Conservation (phyloP, 2,888 invertebrate genomes). For the Tetragnatha montana region DNA sequence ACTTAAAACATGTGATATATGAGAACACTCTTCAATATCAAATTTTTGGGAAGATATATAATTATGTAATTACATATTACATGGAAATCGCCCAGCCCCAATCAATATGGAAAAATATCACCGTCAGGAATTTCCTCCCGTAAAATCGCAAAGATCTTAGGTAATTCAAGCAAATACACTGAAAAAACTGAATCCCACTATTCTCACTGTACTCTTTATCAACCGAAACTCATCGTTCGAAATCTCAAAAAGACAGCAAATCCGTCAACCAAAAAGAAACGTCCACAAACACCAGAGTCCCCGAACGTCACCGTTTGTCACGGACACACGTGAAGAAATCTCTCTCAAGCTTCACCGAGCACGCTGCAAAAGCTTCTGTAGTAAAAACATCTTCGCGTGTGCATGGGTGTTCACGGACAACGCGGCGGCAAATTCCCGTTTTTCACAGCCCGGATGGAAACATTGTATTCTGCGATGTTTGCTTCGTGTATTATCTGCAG, state of each 20-base stretch:
- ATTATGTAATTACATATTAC: too few relatives aligned
- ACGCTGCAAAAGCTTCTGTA: background rate
- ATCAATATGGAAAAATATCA: too few relatives aligned
- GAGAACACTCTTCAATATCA: too few relatives aligned
- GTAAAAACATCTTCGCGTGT: conserved; percentile 3
- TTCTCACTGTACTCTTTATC: too few relatives aligned
- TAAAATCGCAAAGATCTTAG: too few relatives aligned
- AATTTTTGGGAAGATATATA: too few relatives aligned
- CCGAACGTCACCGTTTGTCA: background rate
- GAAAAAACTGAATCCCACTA: too few relatives aligned
- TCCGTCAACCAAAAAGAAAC: background rate
- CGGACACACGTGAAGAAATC: background rate
- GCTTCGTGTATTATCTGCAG: conserved; percentile 34
- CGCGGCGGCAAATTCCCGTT: conserved; percentile 1
- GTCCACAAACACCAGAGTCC: background rate
- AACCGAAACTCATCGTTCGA: too few relatives aligned
- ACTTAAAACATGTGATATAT: too few relatives aligned
- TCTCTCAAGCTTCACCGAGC: background rate
- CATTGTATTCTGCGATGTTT: conserved; percentile 9
- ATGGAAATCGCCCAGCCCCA: too few relatives aligned
- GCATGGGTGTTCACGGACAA: conserved; percentile 4
- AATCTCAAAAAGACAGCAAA: background rate
- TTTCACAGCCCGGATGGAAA: conserved; percentile 36
- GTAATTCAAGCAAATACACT: too few relatives aligned
- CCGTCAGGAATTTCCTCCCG: too few relatives aligned